Conservation (phyloP, 2,797 vertebrate species). For the Ispidina lecontei region DNA sequence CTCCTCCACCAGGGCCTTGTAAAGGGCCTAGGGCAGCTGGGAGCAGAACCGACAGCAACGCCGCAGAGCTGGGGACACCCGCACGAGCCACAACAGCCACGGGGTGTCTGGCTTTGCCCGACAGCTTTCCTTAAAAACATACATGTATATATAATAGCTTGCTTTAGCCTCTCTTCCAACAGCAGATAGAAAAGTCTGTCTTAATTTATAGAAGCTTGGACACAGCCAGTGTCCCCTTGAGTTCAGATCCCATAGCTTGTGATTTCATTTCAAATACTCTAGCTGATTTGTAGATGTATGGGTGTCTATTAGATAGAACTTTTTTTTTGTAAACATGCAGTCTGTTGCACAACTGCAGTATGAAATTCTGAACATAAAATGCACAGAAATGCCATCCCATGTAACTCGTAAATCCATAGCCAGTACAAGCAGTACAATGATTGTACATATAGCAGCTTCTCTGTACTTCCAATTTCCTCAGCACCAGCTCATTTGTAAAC, state of each 20-base stretch:
- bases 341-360: neutral
- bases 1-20: accelerated
- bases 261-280: neutral
- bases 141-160: too few relatives aligned
- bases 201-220: neutral
- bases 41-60: accelerated
- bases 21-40: accelerated
- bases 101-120: accelerated
- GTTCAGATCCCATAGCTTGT: neutral
- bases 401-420: neutral
- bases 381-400: neutral
- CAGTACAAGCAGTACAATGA: neutral
- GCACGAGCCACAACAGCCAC: neutral
- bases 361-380: neutral
- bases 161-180: neutral
- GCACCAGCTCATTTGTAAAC: neutral
- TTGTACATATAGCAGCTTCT: accelerated
- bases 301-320: neutral
- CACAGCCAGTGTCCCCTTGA: neutral
- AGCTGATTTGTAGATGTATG: neutral
- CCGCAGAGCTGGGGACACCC: too few relatives aligned
- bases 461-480: neutral
- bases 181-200: neutral
- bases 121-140: neutral
- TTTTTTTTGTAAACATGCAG: neutral